phyloP scores from a whole-genome alignment of 2,888 invertebrate species.

The Agrilus biguttatus region DNA sequence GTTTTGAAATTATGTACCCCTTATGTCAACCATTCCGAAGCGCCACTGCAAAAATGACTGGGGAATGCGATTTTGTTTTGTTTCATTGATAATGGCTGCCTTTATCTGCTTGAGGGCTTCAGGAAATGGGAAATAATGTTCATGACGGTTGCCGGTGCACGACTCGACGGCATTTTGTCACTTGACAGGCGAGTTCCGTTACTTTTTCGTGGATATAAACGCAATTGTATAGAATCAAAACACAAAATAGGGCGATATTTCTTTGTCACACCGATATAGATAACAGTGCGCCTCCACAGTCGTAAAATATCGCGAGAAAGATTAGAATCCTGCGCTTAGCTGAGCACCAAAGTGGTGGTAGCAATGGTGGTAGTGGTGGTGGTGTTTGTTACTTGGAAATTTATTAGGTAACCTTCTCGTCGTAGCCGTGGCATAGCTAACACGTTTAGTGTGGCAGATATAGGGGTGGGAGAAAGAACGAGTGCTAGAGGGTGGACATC shows the following conservation, averaged over 20 bases:
- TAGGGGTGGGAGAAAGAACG: constrained; percentile 21
- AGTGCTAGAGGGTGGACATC: constrained; percentile 16
- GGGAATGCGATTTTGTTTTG: too few species aligned
- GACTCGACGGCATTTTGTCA: too few species aligned
- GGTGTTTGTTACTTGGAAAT: constrained; percentile 29
- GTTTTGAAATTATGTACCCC: too few species aligned
- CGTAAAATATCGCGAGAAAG: constrained; percentile 32
- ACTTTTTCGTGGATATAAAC: constrained; percentile 11
- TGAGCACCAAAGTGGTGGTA: constrained; percentile 12
- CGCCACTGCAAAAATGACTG: too few species aligned
- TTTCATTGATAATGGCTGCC: too few species aligned
- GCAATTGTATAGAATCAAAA: constrained; percentile 16
- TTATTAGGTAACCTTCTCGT: constrained; percentile 24
- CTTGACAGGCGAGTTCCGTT: not conserved
- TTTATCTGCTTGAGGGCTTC: too few species aligned
- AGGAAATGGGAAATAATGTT: too few species aligned
- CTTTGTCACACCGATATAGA: constrained; percentile 23
- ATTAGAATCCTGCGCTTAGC: constrained; percentile 29
- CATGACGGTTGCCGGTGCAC: too few species aligned
- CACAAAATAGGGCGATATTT: constrained; percentile 20
- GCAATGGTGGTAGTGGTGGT: constrained; percentile 6
- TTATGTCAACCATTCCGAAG: too few species aligned
- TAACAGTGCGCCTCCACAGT: constrained; percentile 17
- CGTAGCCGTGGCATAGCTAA: constrained; percentile 26
- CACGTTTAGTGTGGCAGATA: constrained; percentile 24